These are phyloP conservation scores for Trissonchulus sp. DNA, from an alignment of 2,888 invertebrate genomes.

Conservation along the genomic window DNA sequence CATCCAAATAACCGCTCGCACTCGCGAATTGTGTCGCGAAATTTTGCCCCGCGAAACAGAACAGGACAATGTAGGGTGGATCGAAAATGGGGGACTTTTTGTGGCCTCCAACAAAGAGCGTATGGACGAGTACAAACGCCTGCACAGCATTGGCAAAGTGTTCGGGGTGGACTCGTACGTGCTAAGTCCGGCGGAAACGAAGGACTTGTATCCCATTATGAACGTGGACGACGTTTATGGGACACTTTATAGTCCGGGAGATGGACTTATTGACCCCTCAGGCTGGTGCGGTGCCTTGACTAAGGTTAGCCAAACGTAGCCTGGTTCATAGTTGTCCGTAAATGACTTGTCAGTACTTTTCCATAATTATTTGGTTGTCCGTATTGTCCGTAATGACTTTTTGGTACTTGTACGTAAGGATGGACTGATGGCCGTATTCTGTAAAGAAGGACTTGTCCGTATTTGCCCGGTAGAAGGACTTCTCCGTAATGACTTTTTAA, in stretches of 20 bases:
- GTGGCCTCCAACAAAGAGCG: constrained; percentile 71
- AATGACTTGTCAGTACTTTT: no score
- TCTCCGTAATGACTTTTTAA: no score
- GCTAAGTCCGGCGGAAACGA: constrained; percentile 67
- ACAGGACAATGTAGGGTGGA: constrained; percentile 70
- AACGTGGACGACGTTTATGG: constrained; percentile 69
- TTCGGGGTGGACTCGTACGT: constrained; percentile 70
- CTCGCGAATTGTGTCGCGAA: constrained; percentile 63
- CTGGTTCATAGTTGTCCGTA: no score
- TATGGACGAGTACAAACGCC: constrained; percentile 72
- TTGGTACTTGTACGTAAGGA: no score
- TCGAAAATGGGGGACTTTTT: constrained; percentile 80
- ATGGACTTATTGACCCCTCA: constrained; percentile 77
- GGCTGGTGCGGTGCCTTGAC: constrained; percentile 70
- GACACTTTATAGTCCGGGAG: constrained; percentile 70
- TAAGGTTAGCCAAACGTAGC: no score
- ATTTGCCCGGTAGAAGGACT: no score
- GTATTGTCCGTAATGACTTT: no score
- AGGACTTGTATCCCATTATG: constrained; percentile 69
- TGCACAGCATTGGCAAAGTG: constrained; percentile 70
- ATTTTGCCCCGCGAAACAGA: constrained; percentile 71
- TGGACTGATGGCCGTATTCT: no score
- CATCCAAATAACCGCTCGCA: constrained; percentile 68
- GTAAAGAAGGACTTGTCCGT: no score
- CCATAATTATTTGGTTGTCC: no score